phyloP scores from a whole-genome alignment of 2,888 invertebrate species.

The Diabrotica balteata region DNA sequence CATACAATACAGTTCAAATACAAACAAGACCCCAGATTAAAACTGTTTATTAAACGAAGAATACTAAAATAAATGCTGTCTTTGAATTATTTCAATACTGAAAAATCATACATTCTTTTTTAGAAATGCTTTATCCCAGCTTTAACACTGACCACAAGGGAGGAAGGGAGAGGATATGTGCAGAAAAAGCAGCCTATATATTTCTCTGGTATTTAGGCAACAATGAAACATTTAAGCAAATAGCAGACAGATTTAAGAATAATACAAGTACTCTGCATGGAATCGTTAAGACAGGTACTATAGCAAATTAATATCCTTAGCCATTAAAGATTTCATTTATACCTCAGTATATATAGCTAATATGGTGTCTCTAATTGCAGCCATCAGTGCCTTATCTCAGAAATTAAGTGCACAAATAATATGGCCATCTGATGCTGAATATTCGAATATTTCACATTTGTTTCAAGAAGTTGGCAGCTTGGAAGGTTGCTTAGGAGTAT shows the following conservation, averaged over 20 bases:
- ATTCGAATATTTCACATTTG: constrained; percentile 27
- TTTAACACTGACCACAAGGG: constrained; percentile 30
- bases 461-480: constrained; percentile 25
- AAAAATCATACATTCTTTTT: background rate
- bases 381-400: constrained; percentile 24
- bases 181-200: constrained; percentile 33
- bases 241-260: constrained; percentile 33
- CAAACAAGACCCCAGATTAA: too few species aligned
- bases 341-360: too few species aligned
- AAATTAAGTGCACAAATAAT: constrained; percentile 21
- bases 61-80: background rate
- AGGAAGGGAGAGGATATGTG: constrained; percentile 29
- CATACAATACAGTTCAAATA: too few species aligned
- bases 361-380: constrained; percentile 5
- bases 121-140: constrained; percentile 28
- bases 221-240: constrained; percentile 33
- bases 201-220: constrained; percentile 36
- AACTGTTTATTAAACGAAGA: too few species aligned
- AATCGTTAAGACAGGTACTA: constrained; percentile 29
- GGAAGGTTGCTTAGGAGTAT: constrained; percentile 28
- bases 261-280: constrained; percentile 30
- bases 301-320: too few species aligned
- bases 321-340: too few species aligned
- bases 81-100: background rate
- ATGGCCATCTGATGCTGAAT: constrained; percentile 30